A percentile compares a stretch with the other conserved stretches of the same genome.
Conservation (phyloP, 2,113 vertebrate species). For the Callionymus lyra region DNA sequence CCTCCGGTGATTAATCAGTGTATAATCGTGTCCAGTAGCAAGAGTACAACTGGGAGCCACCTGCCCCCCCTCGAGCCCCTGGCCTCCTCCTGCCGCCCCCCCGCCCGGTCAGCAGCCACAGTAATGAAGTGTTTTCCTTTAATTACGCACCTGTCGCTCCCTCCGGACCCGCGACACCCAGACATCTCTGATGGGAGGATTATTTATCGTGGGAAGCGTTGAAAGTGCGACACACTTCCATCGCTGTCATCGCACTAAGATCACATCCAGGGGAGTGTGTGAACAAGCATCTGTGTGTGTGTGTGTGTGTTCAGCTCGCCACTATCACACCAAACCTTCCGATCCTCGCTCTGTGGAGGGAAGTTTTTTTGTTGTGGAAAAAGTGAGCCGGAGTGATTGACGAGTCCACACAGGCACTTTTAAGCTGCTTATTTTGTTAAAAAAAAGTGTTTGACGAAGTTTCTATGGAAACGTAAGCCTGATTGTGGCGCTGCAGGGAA, state of each 20-base stretch:
- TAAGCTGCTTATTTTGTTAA: too few relatives aligned
- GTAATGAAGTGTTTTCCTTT: slow-evolving; percentile 49
- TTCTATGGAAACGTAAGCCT: too few relatives aligned
- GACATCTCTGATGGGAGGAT: slow-evolving; percentile 14
- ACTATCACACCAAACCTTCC: slow-evolving; percentile 2
- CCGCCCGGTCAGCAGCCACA: slow-evolving; percentile 9
- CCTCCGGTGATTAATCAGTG: too few relatives aligned
- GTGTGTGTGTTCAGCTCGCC: slow-evolving; percentile 8
- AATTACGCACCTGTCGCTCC: slow-evolving; percentile 55
- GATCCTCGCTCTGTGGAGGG: too few relatives aligned
- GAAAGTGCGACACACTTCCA: slow-evolving; percentile 4
- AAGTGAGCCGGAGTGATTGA: too few relatives aligned
- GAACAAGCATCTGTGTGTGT: slow-evolving; percentile 20
- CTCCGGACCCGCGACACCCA: slow-evolving; percentile 3
- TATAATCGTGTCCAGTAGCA: too few relatives aligned
- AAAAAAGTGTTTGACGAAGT: too few relatives aligned
- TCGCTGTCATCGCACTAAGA: not conserved
- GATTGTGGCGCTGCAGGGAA: too few relatives aligned
- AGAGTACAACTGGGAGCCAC: too few relatives aligned
- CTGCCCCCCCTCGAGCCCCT: too few relatives aligned
- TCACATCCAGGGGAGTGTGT: slow-evolving; percentile 4
- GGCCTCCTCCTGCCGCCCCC: not conserved
- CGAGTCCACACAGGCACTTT: too few relatives aligned
- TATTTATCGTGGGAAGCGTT: slow-evolving; percentile 24
- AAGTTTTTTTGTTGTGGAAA: too few relatives aligned